Percentiles rank a stretch among this genome's conserved stretches.
phyloP scores from a whole-genome alignment of 2,888 invertebrate species.

The Anoplius nigerrimus region DNA sequence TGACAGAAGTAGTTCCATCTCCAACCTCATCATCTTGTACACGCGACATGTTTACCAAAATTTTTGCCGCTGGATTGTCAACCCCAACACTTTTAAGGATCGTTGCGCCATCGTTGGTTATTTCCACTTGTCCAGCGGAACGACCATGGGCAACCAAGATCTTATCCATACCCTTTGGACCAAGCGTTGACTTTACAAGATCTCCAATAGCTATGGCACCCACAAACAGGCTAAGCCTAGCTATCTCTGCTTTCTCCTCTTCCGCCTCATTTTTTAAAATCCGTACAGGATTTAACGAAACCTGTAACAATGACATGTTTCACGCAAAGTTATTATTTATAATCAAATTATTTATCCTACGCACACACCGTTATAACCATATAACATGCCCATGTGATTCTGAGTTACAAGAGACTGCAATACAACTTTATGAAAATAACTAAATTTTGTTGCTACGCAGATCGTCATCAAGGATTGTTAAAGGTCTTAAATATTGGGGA shows the following conservation, averaged over 20 bases:
- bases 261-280: slow-evolving; percentile 97
- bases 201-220: slow-evolving; percentile 99
- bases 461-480: background rate
- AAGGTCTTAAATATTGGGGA: background rate
- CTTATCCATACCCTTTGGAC: slow-evolving; percentile 99
- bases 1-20: slow-evolving; percentile 99
- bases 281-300: slow-evolving; percentile 93
- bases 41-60: slow-evolving; percentile 98
- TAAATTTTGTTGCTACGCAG: background rate
- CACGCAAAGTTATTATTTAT: background rate
- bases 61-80: slow-evolving; percentile 99
- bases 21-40: slow-evolving; percentile 99
- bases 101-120: slow-evolving; percentile 99
- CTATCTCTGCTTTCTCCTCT: slow-evolving; percentile 98
- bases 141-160: slow-evolving; percentile 89
- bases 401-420: no score
- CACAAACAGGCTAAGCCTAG: slow-evolving; percentile 97
- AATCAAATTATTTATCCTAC: background rate
- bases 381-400: background rate
- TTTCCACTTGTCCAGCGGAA: slow-evolving; percentile 90
- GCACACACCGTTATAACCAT: background rate
- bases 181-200: slow-evolving; percentile 97
- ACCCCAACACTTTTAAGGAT: slow-evolving; percentile 97
- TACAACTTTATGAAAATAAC: background rate
- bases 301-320: slow-evolving; percentile 76